Evolutionary conservation across 2,888 invertebrate species (phyloP).

Genomic region (Athalia rosae): DNA sequence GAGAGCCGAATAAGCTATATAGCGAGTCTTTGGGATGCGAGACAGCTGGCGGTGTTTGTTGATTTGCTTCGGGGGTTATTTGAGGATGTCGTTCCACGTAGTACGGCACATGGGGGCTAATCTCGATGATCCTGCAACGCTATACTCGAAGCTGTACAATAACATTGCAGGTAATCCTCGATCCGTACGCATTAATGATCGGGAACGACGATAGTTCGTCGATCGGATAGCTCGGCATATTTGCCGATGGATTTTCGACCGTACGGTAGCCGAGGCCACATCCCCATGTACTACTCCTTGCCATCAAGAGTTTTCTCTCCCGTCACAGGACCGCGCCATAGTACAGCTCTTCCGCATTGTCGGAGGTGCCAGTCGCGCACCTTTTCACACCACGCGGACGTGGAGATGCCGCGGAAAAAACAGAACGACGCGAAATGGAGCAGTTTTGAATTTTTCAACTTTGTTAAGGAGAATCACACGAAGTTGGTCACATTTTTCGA

Average conservation of each 20-base stretch:
- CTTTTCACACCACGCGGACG: no score
- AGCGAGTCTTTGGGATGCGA: neutral
- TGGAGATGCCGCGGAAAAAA: no score
- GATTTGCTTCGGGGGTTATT: slow-evolving; percentile 69
- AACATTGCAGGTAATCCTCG: slow-evolving; percentile 49
- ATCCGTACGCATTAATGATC: slow-evolving; percentile 68
- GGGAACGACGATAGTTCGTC: slow-evolving; percentile 22
- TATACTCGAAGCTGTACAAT: slow-evolving; percentile 56
- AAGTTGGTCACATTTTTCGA: no score
- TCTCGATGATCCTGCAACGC: slow-evolving; percentile 62
- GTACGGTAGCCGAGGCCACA: no score
- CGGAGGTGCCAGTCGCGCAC: slow-evolving; percentile 10
- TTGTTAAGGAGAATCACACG: no score
- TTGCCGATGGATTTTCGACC: neutral
- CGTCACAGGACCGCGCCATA: neutral
- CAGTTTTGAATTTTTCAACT: no score
- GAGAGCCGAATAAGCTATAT: neutral
- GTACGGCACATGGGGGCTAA: slow-evolving; percentile 39
- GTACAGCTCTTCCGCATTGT: slow-evolving; percentile 6
- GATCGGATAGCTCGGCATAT: neutral
- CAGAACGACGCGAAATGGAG: no score
- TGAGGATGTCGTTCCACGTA: slow-evolving; percentile 64
- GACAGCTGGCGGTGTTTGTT: slow-evolving; percentile 71
- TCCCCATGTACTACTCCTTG: no score
- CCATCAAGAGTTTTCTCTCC: no score